phyloP scores from a whole-genome alignment of 2,113 vertebrate species.

The Indri indri region DNA sequence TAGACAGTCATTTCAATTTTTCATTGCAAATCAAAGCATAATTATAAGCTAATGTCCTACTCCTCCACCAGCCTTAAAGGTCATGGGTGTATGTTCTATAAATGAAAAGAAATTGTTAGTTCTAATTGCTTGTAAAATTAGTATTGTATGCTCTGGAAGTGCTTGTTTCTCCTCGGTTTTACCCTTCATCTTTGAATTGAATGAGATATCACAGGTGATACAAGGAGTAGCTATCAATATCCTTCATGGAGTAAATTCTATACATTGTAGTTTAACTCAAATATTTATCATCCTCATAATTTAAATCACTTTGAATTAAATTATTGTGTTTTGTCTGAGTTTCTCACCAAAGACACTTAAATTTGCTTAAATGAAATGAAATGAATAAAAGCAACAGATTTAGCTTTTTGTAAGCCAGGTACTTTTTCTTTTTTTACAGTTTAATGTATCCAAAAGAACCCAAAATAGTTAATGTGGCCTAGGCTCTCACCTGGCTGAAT shows the following conservation, averaged over 20 bases:
- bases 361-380: neutral
- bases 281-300: conserved; percentile 42
- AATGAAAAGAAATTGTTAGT: conserved; percentile 86
- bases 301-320: conserved; percentile 58
- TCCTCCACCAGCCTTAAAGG: conserved; percentile 79
- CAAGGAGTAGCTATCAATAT: conserved; percentile 56
- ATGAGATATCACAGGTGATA: conserved; percentile 58
- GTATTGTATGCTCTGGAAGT: conserved; percentile 76
- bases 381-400: neutral
- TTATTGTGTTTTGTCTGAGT: conserved; percentile 33
- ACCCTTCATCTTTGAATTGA: conserved; percentile 74
- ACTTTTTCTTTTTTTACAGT: neutral
- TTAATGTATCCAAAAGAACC: neutral
- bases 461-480: neutral
- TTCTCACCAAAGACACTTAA: neutral
- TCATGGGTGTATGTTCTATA: conserved; percentile 83
- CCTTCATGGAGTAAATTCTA: conserved; percentile 62
- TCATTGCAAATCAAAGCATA: conserved; percentile 84
- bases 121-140: conserved; percentile 86
- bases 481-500: neutral
- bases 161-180: conserved; percentile 69
- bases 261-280: conserved; percentile 32
- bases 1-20: conserved; percentile 71
- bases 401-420: neutral
- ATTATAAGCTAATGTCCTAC: conserved; percentile 84